Conservation (phyloP, 37 sponge, comb jelly and placozoan genomes). For the Spongia lamella region DNA sequence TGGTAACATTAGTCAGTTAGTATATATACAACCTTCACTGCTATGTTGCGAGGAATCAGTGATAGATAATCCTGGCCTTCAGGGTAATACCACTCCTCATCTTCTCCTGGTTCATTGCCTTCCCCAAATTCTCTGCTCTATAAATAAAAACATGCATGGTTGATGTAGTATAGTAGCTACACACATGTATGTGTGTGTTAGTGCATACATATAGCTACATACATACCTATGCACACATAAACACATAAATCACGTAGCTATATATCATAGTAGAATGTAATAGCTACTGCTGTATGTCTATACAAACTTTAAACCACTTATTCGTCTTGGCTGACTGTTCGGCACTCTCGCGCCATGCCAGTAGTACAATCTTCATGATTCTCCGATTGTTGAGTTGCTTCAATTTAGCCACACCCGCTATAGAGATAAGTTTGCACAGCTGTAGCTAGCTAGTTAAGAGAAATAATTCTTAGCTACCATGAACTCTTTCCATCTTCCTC, state of each 20-base stretch:
- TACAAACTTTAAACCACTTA: constrained; percentile 51
- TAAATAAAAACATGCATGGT: neutral
- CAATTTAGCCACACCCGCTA: no score
- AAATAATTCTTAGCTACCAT: no score
- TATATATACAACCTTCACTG: constrained; percentile 47
- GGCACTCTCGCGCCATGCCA: constrained; percentile 36
- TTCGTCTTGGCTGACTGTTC: constrained; percentile 35
- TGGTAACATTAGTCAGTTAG: neutral
- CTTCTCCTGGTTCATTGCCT: constrained; percentile 20
- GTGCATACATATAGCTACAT: neutral
- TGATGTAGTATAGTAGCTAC: neutral
- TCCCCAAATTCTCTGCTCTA: constrained; percentile 18
- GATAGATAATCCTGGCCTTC: constrained; percentile 76
- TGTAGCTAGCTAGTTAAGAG: no score
- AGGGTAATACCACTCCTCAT: constrained; percentile 59
- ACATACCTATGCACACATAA: constrained; percentile 2
- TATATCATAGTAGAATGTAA: neutral
- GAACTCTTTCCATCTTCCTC: no score
- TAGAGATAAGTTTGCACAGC: no score
- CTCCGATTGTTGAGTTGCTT: neutral
- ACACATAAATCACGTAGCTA: constrained; percentile 2
- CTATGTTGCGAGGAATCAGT: constrained; percentile 45
- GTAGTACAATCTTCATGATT: constrained; percentile 5
- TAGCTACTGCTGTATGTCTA: neutral
- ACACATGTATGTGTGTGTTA: neutral